Base-by-base conservation (phyloP, 2,888 invertebrate species). In the Parascotia fuliginaria region DNA sequence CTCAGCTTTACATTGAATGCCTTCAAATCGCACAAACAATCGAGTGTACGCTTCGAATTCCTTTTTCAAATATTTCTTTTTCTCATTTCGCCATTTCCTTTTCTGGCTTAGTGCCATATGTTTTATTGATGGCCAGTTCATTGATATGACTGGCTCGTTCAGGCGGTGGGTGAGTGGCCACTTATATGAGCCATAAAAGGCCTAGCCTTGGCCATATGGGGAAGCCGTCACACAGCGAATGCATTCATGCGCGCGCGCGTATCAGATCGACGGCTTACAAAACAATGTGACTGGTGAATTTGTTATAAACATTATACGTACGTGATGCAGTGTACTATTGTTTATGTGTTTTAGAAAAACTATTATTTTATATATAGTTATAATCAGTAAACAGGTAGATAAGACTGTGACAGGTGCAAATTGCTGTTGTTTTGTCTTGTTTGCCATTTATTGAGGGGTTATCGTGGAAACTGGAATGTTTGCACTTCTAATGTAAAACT, bases 81-180 rank as follows among this genome's bases (percentile, higher is more conserved):
- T 90, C 88, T 89, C 85, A 82, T 88, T 87, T 87, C 86, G 82
- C 83, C 75, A 84, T 86, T 89, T 89, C 91, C 91, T 92, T 91
- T 90, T 81, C 85, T 87, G 91, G 89, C 88, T 80, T 73, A 81
- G 80, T 83, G 89, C 87, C 89, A 88, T 87, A 92, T 91, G 92
- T 92, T 91, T 91, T 91, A 92, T 92, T 91, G 91, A 92, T 91
- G 87, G 86, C 76, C 84, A 82, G 90, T 91, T 91, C 91, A 92
- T 92, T 92, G 92, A 92, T 92, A 92, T 92, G 87, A 83, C 84
- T 87, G 83, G 81, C 90, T 90, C 90, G 92, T 92, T 91, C 89
- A 89, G 85, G 71, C 77, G 83, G 83, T 84, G 87, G 91, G 90
- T 89, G 91, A 92, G 86, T 92, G 90, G 83, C 90, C 91, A 92